Conservation (phyloP, 2,113 vertebrate species). For the Ardeotis arabs region DNA sequence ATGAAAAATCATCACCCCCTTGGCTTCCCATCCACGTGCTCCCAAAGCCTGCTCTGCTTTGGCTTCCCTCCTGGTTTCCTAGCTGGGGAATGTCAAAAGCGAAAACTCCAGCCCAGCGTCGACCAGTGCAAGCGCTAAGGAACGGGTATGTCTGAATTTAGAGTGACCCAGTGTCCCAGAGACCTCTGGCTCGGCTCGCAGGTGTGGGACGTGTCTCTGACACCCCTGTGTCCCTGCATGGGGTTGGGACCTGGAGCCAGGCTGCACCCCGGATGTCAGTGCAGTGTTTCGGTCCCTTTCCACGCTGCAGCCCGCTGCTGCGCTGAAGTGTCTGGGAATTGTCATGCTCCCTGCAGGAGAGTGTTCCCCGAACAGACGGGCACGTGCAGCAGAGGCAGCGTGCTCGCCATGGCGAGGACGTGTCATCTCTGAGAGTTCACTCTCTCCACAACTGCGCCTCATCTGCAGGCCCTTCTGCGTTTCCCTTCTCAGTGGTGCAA, state of each 20-base stretch:
- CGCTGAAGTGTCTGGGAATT: background rate
- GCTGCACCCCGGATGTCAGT: background rate
- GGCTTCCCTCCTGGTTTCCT: background rate
- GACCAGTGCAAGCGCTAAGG: background rate
- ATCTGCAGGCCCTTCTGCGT: background rate
- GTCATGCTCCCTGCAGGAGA: background rate
- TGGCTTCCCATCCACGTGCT: background rate
- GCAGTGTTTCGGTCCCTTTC: background rate
- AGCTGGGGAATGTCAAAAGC: rapidly evolving
- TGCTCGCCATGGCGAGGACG: rapidly evolving
- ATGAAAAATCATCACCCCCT: background rate
- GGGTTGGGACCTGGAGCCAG: background rate
- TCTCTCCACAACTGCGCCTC: background rate
- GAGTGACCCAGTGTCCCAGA: background rate
- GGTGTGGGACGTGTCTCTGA: too few relatives aligned
- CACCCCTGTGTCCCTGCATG: background rate
- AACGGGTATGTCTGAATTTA: background rate
- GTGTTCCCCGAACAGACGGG: background rate
- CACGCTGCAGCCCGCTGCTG: background rate
- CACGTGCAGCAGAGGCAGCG: background rate
- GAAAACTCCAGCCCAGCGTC: background rate
- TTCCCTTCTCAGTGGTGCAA: background rate
- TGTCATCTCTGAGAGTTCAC: background rate
- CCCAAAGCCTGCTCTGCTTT: background rate
- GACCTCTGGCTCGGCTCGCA: rapidly evolving